A percentile compares a stretch with the other conserved stretches of the same genome.
Conservation (phyloP, 2,113 vertebrate genomes). For the Peucedramus taeniatus region DNA sequence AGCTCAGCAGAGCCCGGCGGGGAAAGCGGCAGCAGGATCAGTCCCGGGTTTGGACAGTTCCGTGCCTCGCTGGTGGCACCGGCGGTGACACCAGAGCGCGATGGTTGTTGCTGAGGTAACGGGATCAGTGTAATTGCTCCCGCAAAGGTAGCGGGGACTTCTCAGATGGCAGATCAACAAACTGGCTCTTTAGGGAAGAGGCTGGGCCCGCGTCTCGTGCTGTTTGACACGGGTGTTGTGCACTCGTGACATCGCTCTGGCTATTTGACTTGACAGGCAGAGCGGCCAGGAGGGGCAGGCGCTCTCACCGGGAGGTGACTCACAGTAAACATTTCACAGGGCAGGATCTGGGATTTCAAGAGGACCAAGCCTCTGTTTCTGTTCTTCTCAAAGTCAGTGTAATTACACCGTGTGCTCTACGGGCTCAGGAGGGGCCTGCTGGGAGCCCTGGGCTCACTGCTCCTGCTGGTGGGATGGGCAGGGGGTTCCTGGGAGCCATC, state of each 20-base stretch:
- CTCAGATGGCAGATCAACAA: neutral
- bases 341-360: neutral
- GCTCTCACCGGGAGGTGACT: neutral
- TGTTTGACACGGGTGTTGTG: neutral
- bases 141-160: neutral
- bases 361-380: neutral
- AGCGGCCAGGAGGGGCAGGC: neutral
- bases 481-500: rapidly evolving
- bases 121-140: neutral
- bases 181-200: neutral
- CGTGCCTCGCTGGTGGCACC: neutral
- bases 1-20: neutral
- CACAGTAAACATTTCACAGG: neutral
- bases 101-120: conserved; percentile 65
- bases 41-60: neutral
- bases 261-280: neutral
- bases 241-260: neutral
- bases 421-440: neutral
- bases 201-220: neutral
- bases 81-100: neutral
- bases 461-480: neutral
- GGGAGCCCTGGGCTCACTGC: neutral
- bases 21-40: neutral
- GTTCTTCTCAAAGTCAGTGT: neutral
- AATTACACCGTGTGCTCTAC: rapidly evolving